A percentile compares a stretch with the other conserved stretches of the same genome.
Conservation (phyloP, 2,797 vertebrate genomes). For the Echeneis naucrates region DNA sequence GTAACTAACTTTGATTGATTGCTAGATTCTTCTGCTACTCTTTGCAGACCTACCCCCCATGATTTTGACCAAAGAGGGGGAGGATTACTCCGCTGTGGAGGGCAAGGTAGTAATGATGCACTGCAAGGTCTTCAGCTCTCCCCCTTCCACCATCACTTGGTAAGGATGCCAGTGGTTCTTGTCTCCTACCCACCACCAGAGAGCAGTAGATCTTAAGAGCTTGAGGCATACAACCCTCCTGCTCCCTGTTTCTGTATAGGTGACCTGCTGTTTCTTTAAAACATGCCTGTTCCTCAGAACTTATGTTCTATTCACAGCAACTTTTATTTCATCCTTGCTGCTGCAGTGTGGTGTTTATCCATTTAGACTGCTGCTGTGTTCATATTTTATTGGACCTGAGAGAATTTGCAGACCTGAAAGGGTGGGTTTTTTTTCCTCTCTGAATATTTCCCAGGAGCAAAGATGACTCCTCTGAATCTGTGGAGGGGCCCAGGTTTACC, state of each 20-base stretch:
- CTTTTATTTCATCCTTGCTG: conserved; percentile 15
- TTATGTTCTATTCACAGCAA: conserved; percentile 18
- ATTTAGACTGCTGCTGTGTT: not conserved
- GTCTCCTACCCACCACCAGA: conserved; percentile 70
- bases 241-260: not conserved
- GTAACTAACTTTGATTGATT: conserved; percentile 1
- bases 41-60: conserved; percentile 90
- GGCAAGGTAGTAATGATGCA: conserved; percentile 86
- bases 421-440: conserved; percentile 9
- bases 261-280: conserved; percentile 19
- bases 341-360: not conserved
- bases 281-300: conserved; percentile 5
- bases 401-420: not conserved
- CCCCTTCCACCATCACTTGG: conserved; percentile 88
- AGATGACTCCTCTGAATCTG: conserved; percentile 84
- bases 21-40: conserved; percentile 33
- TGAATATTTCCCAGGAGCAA: conserved; percentile 85
- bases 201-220: conserved; percentile 75
- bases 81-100: conserved; percentile 88
- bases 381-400: conserved; percentile 2
- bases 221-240: not conserved
- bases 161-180: conserved; percentile 65
- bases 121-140: conserved; percentile 93
- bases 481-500: conserved; percentile 80
- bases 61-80: conserved; percentile 89